Base-by-base conservation (phyloP, 2,797 vertebrate species). In the Thunnus albacares region DNA sequence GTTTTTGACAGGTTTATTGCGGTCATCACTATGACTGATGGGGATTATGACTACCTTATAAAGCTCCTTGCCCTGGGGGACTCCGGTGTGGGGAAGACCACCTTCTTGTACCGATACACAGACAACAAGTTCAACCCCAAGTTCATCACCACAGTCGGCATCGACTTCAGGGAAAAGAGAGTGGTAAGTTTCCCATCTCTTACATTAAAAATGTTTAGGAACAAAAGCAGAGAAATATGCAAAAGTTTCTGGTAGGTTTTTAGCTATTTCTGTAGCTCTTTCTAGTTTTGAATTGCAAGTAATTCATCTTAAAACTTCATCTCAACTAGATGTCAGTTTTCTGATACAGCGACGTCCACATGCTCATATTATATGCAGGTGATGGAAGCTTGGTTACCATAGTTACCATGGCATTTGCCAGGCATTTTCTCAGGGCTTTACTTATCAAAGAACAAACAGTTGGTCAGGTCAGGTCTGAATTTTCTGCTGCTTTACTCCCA, bases 111-210 rank as follows among this genome's bases (percentile, higher is more conserved):
- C 87, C 84, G 93, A 55, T 98, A 98, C 90, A 98, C 97, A 4
- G 97, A 99, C 83, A 98, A 98, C 94, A 98, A 97, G 85, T 99
- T 99, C 90, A 98, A 98, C 85, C 97, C 98, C 78, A 99, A 98
- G 87, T 99, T 99, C 92, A 98, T 99, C 95, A 98, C 97, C 30
- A 99, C 98, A 82, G 98, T 98, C 26, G 98, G 98, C 90, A 99
- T 99, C 70, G 98, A 99, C 91, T 99, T 99, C 87, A 97, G 97
- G 96, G 98, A 99, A 97, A 99, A 99, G 89, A 93, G 97, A 92
- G 97, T 98, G 97, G 98, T 99, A 75, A 96, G 97, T 97, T 95
- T 60, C 20, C 20, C 7, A 2, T 52, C 11, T 33, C 11, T 33
- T 17, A 5, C 11, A 1, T 53, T 4, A 10, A 24, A 8, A 2